These are phyloP conservation scores for Ptychobarbus kaznakovi DNA, from an alignment of 2,797 vertebrate genomes.

Conservation along the genomic window DNA sequence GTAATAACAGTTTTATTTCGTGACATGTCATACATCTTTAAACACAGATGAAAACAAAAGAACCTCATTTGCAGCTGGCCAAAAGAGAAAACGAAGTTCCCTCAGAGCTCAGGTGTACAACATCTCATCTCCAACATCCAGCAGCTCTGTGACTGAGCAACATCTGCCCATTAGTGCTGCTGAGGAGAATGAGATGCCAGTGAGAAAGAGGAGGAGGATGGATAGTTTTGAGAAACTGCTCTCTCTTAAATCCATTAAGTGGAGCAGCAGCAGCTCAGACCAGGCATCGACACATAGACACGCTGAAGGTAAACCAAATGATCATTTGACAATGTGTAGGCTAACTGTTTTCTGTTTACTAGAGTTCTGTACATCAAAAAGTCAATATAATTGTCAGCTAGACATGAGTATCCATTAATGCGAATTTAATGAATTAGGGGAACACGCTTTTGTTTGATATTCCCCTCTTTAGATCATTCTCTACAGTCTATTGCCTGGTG, in stretches of 20 bases:
- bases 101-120: background rate
- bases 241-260: background rate
- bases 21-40: background rate
- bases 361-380: background rate
- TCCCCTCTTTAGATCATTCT: background rate
- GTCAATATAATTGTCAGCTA: background rate
- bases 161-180: background rate
- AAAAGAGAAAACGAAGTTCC: background rate
- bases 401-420: background rate
- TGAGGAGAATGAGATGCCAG: background rate
- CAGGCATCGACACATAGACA: background rate
- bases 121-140: background rate
- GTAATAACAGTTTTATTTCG: background rate
- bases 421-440: background rate
- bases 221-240: background rate
- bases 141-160: background rate
- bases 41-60: background rate
- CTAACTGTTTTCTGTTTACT: background rate
- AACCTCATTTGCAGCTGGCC: background rate
- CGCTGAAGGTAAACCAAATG: background rate
- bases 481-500: background rate
- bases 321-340: background rate
- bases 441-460: background rate
- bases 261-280: background rate
- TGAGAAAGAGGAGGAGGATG: background rate